Percentiles rank a stretch among this genome's conserved stretches.
phyloP scores from a whole-genome alignment of 92 coral and sea anemone genomes.

The Parazoanthus darwini region DNA sequence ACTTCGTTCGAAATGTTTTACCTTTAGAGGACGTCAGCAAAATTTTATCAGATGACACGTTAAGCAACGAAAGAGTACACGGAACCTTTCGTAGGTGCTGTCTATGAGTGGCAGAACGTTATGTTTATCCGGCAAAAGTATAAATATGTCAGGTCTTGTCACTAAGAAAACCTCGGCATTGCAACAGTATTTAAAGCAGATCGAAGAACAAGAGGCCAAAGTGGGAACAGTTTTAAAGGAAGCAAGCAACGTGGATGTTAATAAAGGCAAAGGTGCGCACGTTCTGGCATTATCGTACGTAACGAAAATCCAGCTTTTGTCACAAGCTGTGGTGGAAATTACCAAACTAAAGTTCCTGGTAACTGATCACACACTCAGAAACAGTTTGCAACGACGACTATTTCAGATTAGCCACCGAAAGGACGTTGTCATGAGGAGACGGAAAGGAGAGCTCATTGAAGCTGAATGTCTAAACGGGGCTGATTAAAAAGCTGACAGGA shows the following conservation, averaged over 20 bases:
- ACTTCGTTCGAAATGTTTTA: too few relatives aligned
- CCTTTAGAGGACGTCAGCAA: too few relatives aligned
- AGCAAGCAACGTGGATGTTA: constrained; percentile 32
- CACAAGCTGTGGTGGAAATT: constrained; percentile 15
- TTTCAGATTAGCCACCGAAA: constrained; percentile 28
- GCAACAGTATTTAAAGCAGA: too few relatives aligned
- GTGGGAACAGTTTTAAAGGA: too few relatives aligned
- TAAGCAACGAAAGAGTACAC: too few relatives aligned
- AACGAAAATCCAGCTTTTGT: constrained; percentile 16
- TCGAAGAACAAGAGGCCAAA: too few relatives aligned
- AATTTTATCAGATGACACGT: too few relatives aligned
- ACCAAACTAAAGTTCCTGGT: constrained; percentile 2
- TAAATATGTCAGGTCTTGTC: too few relatives aligned
- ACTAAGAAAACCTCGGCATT: too few relatives aligned
- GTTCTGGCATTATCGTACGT: constrained; percentile 14
- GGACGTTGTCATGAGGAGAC: constrained; percentile 17
- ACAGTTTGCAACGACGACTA: constrained; percentile 15
- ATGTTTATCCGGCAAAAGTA: too few relatives aligned
- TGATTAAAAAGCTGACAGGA: constrained; percentile 8
- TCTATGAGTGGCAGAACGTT: too few relatives aligned
- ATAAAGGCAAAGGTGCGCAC: constrained; percentile 16
- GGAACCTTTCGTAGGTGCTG: too few relatives aligned
- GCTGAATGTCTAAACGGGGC: constrained; percentile 33
- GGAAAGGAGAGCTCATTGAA: constrained; percentile 26
- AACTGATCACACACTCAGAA: neutral